These are phyloP conservation scores for Reticulitermes speratus DNA, from an alignment of 1,140 invertebrate genomes.

Conservation along the genomic window DNA sequence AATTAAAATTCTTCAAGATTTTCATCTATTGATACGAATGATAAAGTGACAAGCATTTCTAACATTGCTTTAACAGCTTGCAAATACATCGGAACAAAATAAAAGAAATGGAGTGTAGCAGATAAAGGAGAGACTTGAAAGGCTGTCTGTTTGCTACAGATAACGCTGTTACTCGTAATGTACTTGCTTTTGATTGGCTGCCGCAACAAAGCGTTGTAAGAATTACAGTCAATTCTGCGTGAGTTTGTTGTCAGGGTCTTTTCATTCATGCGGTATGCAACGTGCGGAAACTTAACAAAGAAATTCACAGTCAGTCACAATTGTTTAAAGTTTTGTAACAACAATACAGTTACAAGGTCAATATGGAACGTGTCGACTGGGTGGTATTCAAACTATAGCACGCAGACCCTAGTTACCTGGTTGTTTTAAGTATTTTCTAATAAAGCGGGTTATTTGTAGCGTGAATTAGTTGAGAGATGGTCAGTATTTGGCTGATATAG, in stretches of 20 bases:
- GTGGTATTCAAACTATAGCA: too few relatives aligned
- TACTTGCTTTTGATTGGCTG: background rate
- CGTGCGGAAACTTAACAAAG: background rate
- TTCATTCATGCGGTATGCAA: background rate
- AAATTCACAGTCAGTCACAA: background rate
- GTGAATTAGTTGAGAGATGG: too few relatives aligned
- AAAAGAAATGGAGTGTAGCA: background rate
- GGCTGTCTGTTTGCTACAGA: slow-evolving; percentile 5
- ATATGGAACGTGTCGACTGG: background rate
- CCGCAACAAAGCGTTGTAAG: background rate
- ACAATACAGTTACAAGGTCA: background rate
- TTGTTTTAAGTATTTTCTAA: too few relatives aligned
- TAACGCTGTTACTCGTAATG: background rate
- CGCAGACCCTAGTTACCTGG: too few relatives aligned
- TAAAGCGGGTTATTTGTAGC: too few relatives aligned
- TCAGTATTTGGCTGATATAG: too few relatives aligned
- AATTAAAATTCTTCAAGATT: background rate
- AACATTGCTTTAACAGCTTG: background rate
- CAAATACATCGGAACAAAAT: background rate
- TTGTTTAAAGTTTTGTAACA: background rate
- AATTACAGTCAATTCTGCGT: background rate
- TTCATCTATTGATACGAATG: background rate
- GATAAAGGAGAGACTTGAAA: slow-evolving; percentile 15
- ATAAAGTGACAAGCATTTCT: background rate
- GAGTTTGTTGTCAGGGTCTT: background rate